phyloP scores from a whole-genome alignment of 35 echinoderm and acorn worm genomes.

The Heliocidaris erythrogramma region DNA sequence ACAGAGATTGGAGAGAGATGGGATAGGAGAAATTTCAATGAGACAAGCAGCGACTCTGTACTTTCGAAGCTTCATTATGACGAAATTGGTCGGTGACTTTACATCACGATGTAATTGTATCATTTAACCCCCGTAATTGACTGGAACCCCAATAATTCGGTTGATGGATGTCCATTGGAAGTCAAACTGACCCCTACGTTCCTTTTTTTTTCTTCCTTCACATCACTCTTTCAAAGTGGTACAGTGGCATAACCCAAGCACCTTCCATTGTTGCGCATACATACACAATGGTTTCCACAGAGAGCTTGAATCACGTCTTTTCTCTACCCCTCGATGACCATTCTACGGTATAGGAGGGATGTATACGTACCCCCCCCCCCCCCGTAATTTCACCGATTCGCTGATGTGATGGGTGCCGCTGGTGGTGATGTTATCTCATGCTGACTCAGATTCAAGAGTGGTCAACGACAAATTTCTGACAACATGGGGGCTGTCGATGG shows the following conservation, averaged over 20 bases:
- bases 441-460: not conserved
- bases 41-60: not conserved
- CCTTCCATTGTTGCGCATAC: not conserved
- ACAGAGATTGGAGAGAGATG: not conserved
- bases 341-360: not conserved
- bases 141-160: constrained; percentile 44
- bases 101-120: constrained; percentile 26
- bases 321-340: not conserved
- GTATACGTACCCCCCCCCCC: not conserved
- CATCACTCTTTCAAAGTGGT: not conserved
- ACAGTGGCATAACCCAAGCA: not conserved
- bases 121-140: constrained; percentile 33
- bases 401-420: not conserved
- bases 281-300: not conserved
- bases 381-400: not conserved
- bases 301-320: not conserved
- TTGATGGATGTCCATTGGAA: constrained; percentile 30
- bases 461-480: not conserved
- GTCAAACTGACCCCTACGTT: not conserved
- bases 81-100: constrained; percentile 9
- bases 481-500: not conserved
- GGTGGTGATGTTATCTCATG: not conserved
- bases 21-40: not conserved
- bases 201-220: not conserved
- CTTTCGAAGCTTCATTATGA: not conserved